These are phyloP conservation scores for Uloborus diversus DNA, from an alignment of 1,140 invertebrate species.

Conservation along the genomic window DNA sequence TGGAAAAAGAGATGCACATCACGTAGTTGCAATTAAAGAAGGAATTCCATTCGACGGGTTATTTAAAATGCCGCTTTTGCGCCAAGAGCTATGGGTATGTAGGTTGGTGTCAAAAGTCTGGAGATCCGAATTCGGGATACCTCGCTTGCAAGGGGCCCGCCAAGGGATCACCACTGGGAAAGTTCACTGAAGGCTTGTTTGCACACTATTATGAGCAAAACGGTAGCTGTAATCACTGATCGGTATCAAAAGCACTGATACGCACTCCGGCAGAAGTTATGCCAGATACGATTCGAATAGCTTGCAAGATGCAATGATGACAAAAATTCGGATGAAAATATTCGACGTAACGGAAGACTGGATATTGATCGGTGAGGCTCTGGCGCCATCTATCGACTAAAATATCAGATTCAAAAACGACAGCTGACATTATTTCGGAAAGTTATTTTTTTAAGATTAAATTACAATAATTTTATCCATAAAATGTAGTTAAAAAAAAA, in stretches of 20 bases:
- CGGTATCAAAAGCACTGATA: no score
- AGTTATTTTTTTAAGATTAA: no score
- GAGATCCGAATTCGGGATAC: slow-evolving; percentile 31
- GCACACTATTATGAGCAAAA: no score
- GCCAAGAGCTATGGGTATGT: slow-evolving; percentile 36
- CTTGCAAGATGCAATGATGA: slow-evolving; percentile 26
- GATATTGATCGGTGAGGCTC: slow-evolving; percentile 2
- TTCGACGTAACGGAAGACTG: slow-evolving; percentile 24
- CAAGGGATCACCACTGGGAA: slow-evolving; percentile 9
- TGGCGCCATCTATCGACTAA: slow-evolving; percentile 30
- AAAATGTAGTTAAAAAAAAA: no score
- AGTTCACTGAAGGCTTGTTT: background rate
- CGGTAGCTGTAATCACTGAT: no score
- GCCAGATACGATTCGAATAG: background rate
- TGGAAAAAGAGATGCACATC: no score
- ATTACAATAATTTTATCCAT: no score
- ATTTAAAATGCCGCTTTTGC: background rate
- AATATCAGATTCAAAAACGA: background rate
- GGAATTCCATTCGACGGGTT: background rate
- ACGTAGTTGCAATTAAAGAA: background rate
- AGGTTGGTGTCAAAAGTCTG: slow-evolving; percentile 29
- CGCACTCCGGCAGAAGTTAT: no score
- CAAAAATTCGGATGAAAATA: slow-evolving; percentile 30
- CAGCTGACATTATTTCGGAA: background rate
- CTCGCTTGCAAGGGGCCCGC: slow-evolving; percentile 3